Evolutionary conservation across 2,113 vertebrate genomes (phyloP), one percentile per base, ranked within the genome.

Genomic region (Nothobranchius furzeri): DNA sequence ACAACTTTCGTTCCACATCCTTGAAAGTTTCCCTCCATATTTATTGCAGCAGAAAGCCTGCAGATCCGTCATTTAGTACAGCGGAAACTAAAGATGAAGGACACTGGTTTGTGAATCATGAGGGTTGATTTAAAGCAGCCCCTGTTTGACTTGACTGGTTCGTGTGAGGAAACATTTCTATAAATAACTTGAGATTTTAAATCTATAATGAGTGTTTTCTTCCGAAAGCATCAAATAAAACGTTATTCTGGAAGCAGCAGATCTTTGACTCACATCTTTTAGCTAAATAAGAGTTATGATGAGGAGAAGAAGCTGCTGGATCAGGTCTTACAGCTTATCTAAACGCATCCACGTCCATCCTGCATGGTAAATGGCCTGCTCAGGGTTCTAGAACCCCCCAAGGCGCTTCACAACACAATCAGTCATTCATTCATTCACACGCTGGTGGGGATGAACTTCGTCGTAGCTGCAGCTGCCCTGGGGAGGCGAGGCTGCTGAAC

Each of bases 111-210:
- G 20, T 20, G 20, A 20, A 20, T 20, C 20, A 20, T 20, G 20
- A 20, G 20, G 20, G 20, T 20, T 20, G 4, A 56, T 67, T 72
- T 79, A 66, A 14, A 56, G 17, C 25, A 17, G 40, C 47, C 60
- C 69, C 52, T 40, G 12, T 20, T 20, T 20, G 20, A 20, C 20
- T 20, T 20, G 20, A 20, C 20, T 20, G 20, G 20, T 20, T 20
- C 20, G 20, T 20, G 20, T 20, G 20, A 20, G 20, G 20, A 20
- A 20, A 20, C 20, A 20, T 20, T 20, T 20, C 20, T 20, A 20
- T 20, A 20, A 20, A 20, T 20, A 20, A 20, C 20, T 20, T 20
- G 20, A 20, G 20, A 20, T 20, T 20, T 20, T 20, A 20, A 20
- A 20, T 20, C 20, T 20, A 20, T 20, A 20, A 20, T 1, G 20